Conservation (phyloP, 64 coral and sea anemone species). For the Anthopleura sola region DNA sequence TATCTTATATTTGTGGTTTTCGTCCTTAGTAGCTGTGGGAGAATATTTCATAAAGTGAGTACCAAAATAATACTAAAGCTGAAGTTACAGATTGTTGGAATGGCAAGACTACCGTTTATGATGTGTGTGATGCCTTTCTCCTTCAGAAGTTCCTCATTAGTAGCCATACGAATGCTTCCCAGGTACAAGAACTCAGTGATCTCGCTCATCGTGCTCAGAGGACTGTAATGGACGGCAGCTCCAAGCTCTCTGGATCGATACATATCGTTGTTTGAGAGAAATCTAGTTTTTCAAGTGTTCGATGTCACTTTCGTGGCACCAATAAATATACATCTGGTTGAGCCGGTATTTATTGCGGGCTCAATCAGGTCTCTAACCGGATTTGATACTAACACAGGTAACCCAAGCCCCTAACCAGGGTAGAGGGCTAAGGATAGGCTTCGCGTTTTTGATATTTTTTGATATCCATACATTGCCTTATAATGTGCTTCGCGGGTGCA, state of each 20-base stretch:
- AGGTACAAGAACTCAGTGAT: constrained; percentile 90
- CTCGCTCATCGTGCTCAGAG: constrained; percentile 48
- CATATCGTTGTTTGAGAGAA: neutral
- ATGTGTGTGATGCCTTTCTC: constrained; percentile 76
- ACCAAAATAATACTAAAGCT: neutral
- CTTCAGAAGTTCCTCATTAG: constrained; percentile 55
- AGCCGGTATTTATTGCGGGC: neutral
- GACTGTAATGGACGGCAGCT: constrained; percentile 15
- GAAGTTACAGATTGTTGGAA: neutral
- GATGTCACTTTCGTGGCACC: neutral
- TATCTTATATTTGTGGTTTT: constrained; percentile 19
- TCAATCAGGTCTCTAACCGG: neutral
- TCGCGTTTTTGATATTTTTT: no score
- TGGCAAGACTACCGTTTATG: constrained; percentile 65
- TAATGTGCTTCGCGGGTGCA: no score
- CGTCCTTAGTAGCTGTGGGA: neutral
- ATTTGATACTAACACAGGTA: neutral
- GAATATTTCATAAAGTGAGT: neutral
- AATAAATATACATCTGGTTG: neutral
- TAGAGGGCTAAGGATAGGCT: no score
- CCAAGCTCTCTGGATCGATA: neutral
- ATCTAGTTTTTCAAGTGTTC: neutral
- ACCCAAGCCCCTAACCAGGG: neutral
- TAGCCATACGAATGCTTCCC: constrained; percentile 58
- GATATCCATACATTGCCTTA: no score